phyloP scores from a whole-genome alignment of 2,888 invertebrate species.

The Orchesella flavescens region DNA sequence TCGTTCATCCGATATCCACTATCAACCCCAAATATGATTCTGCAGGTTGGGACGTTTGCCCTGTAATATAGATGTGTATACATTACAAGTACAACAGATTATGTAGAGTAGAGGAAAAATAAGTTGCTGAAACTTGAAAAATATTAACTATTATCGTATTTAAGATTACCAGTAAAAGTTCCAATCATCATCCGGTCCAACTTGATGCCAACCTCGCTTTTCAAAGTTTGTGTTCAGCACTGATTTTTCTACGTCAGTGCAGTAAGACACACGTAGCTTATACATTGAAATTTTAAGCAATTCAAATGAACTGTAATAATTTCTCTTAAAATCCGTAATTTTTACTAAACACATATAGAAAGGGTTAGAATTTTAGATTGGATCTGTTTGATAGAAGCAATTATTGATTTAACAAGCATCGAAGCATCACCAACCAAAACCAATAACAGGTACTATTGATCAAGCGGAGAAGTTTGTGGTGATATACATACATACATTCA shows the following conservation, averaged over 20 bases:
- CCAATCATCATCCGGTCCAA: conserved; percentile 93
- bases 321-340: too few relatives aligned
- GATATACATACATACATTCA: too few relatives aligned
- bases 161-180: conserved; percentile 87
- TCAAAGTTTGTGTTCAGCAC: conserved; percentile 94
- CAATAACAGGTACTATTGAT: too few relatives aligned
- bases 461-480: too few relatives aligned
- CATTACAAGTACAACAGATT: not conserved
- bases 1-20: conserved; percentile 93
- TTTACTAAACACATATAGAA: too few relatives aligned
- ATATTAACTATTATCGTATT: not conserved
- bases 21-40: conserved; percentile 92
- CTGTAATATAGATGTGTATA: conserved; percentile 73
- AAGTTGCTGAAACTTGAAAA: not conserved
- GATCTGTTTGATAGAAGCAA: too few relatives aligned
- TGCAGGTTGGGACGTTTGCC: conserved; percentile 92
- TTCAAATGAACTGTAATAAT: too few relatives aligned
- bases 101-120: not conserved
- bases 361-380: too few relatives aligned
- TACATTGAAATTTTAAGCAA: conserved; percentile 15
- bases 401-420: too few relatives aligned
- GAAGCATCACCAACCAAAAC: too few relatives aligned
- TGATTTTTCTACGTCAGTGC: conserved; percentile 94
- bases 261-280: conserved; percentile 79
- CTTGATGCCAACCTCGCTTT: conserved; percentile 91